Conservation (phyloP, 2,113 vertebrate genomes). For the Acanthochromis polyacanthus region DNA sequence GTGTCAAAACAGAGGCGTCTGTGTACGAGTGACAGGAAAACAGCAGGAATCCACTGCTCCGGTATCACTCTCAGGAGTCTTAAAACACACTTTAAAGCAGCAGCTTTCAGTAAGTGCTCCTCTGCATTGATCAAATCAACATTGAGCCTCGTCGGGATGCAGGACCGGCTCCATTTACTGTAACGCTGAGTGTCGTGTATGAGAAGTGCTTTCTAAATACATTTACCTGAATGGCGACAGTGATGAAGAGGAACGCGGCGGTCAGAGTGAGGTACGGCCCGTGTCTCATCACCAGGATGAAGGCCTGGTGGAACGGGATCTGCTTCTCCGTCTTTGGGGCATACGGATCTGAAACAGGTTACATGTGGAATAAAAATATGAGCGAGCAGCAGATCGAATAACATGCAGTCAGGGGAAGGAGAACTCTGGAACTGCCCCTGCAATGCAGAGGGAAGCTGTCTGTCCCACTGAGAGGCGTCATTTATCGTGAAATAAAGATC, state of each 20-base stretch:
- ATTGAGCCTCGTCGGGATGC: constrained; percentile 51
- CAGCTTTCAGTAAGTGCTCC: constrained; percentile 58
- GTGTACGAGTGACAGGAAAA: background rate
- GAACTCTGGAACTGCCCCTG: constrained; percentile 51
- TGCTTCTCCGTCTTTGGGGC: constrained; percentile 84
- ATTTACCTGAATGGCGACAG: constrained; percentile 94
- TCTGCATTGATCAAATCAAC: constrained; percentile 62
- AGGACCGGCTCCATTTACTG: constrained; percentile 30
- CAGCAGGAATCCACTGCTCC: background rate
- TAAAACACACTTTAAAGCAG: constrained; percentile 34
- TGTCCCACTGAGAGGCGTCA: constrained; percentile 14
- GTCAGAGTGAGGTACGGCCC: constrained; percentile 92
- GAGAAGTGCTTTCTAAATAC: constrained; percentile 23
- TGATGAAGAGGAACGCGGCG: constrained; percentile 94
- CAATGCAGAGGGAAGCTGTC: constrained; percentile 58
- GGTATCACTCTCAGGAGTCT: constrained; percentile 11
- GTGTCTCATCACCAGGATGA: constrained; percentile 90
- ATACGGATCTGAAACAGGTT: constrained; percentile 85
- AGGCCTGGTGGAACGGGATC: constrained; percentile 90
- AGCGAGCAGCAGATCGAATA: constrained; percentile 57
- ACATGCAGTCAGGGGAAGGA: constrained; percentile 38
- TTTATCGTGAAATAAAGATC: constrained; percentile 7
- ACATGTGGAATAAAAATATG: constrained; percentile 18
- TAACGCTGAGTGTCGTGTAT: constrained; percentile 35
- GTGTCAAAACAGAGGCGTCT: background rate